A percentile compares a stretch with the other conserved stretches of the same genome.
Evolutionary conservation across 2,113 vertebrate species (phyloP).

Genomic region (Myrmecobius fasciatus): DNA sequence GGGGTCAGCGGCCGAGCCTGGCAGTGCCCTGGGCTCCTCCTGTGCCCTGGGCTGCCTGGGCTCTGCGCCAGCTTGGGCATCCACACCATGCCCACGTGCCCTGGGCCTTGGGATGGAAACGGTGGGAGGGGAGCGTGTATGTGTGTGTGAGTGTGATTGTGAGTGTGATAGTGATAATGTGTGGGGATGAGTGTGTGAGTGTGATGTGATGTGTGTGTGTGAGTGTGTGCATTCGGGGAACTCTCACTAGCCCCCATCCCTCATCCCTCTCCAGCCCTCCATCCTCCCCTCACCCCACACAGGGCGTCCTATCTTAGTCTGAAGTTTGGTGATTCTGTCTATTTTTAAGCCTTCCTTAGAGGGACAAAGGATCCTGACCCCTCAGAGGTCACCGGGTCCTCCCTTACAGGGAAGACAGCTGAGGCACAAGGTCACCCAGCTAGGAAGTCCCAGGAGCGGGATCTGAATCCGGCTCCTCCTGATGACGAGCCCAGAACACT

Average conservation of each 20-base stretch:
- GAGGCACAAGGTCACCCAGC: background rate
- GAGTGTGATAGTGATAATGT: no score
- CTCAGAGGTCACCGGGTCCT: background rate
- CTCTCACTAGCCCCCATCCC: background rate
- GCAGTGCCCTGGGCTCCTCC: background rate
- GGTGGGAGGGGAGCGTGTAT: background rate
- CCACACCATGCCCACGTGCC: background rate
- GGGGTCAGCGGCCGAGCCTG: background rate
- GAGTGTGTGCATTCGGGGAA: background rate
- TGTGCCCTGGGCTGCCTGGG: background rate
- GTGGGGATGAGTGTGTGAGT: no score
- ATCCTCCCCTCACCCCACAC: background rate
- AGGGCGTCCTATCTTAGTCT: background rate
- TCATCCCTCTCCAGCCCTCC: background rate
- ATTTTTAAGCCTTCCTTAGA: background rate
- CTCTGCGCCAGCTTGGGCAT: background rate
- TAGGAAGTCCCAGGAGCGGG: background rate
- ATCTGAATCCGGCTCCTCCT: no score
- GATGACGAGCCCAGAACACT: rapidly evolving
- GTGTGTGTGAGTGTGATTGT: no score
- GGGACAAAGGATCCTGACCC: background rate
- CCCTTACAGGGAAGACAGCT: background rate
- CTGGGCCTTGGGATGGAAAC: background rate
- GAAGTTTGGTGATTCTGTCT: background rate
- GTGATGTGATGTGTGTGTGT: no score